Percentiles rank a stretch among this genome's conserved stretches.
Evolutionary conservation across 2,888 invertebrate genomes (phyloP).

Genomic region (Invenusta paracnida): DNA sequence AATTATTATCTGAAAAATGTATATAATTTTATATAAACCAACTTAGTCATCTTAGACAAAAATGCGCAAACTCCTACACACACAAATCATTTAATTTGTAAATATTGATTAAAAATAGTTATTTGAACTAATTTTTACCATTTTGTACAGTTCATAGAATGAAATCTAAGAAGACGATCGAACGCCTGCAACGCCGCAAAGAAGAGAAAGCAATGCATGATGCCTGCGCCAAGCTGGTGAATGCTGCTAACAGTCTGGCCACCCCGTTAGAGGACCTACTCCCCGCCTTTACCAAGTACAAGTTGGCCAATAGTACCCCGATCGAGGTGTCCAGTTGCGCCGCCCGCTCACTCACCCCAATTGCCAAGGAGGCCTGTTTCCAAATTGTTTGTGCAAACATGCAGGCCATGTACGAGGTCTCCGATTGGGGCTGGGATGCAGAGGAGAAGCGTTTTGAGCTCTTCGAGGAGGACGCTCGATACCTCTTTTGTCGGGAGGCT

Average conservation of each 20-base stretch:
- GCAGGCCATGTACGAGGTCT: constrained; percentile 19
- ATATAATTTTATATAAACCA: too few relatives aligned
- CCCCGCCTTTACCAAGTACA: background rate
- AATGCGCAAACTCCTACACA: too few relatives aligned
- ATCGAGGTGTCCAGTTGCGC: background rate
- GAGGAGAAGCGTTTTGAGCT: background rate
- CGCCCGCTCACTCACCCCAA: background rate
- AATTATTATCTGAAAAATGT: too few relatives aligned
- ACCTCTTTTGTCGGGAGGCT: background rate
- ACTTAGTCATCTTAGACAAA: too few relatives aligned
- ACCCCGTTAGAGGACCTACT: background rate
- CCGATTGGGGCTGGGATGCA: background rate
- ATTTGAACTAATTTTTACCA: too few relatives aligned
- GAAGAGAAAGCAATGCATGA: background rate
- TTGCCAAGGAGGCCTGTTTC: background rate
- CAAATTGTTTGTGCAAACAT: constrained; percentile 6
- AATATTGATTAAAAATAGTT: too few relatives aligned
- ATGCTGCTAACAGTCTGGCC: background rate
- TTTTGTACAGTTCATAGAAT: background rate
- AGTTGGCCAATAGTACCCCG: background rate
- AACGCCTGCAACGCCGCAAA: background rate
- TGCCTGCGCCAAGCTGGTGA: background rate
- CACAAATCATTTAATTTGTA: too few relatives aligned
- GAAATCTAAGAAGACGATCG: background rate
- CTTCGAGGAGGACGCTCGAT: background rate